These are phyloP conservation scores for Brachionus manjavacas DNA, from an alignment of 1,140 invertebrate genomes.

Conservation along the genomic window DNA sequence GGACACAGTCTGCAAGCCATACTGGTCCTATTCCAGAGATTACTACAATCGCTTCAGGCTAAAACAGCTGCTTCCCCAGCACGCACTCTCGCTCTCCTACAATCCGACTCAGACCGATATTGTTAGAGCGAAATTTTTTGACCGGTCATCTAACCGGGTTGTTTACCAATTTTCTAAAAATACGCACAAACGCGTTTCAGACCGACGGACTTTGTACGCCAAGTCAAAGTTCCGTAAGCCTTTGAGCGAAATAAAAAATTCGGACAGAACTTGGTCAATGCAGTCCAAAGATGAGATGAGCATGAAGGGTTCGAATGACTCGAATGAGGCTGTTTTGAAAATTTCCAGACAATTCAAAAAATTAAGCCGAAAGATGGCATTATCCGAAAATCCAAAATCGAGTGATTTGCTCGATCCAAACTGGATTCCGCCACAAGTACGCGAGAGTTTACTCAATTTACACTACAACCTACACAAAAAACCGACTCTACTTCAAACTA, in stretches of 20 bases:
- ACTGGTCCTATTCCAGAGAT: not conserved
- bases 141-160: not conserved
- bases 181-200: not conserved
- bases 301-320: not conserved
- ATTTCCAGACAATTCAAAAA: not conserved
- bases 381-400: not conserved
- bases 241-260: not conserved
- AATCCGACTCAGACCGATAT: not conserved
- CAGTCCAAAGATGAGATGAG: not conserved
- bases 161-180: not conserved
- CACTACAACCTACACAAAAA: slow-evolving; percentile 13
- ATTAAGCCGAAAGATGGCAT: not conserved
- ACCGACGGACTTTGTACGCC: not conserved
- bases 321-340: not conserved
- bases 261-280: not conserved
- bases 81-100: not conserved
- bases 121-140: not conserved
- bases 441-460: slow-evolving; percentile 5
- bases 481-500: slow-evolving; percentile 23
- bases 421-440: not conserved
- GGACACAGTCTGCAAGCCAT: not conserved
- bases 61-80: not conserved
- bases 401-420: not conserved
- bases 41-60: not conserved
- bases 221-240: not conserved